Conservation (phyloP, 2,113 vertebrate genomes). For the Capricornis sumatraensis region DNA sequence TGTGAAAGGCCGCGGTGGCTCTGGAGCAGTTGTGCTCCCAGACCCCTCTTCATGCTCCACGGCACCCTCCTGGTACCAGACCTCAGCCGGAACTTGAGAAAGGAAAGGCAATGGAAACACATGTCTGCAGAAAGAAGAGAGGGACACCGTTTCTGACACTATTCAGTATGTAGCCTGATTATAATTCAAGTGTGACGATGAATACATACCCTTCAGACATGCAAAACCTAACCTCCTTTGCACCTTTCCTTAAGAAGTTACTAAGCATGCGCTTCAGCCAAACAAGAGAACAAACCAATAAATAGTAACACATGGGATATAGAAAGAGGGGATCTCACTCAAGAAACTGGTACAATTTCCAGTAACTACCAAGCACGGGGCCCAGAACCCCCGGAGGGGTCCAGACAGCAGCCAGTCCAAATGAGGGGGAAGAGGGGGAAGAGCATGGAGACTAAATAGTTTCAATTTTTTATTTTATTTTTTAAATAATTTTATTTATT, state of each 20-base stretch:
- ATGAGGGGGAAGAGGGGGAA: rapidly evolving
- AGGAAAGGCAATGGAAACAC: not conserved
- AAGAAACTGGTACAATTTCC: not conserved
- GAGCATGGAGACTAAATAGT: not conserved
- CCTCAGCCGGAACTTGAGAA: not conserved
- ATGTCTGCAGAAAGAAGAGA: not conserved
- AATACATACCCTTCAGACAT: not conserved
- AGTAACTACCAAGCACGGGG: rapidly evolving
- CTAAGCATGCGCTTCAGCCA: not conserved
- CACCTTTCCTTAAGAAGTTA: not conserved
- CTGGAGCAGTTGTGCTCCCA: not conserved
- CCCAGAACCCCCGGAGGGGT: not conserved
- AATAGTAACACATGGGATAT: not conserved
- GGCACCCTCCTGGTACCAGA: not conserved
- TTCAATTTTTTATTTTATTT: not conserved
- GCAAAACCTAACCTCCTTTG: not conserved
- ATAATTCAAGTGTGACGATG: not conserved
- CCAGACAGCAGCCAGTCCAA: not conserved
- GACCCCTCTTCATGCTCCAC: rapidly evolving
- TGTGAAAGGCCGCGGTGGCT: rapidly evolving
- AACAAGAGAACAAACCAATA: not conserved
- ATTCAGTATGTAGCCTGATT: not conserved
- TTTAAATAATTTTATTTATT: not conserved
- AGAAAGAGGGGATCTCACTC: not conserved
- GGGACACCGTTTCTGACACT: not conserved